Conservation (phyloP, 2,797 vertebrate genomes). For the Enteromius viviparus region DNA sequence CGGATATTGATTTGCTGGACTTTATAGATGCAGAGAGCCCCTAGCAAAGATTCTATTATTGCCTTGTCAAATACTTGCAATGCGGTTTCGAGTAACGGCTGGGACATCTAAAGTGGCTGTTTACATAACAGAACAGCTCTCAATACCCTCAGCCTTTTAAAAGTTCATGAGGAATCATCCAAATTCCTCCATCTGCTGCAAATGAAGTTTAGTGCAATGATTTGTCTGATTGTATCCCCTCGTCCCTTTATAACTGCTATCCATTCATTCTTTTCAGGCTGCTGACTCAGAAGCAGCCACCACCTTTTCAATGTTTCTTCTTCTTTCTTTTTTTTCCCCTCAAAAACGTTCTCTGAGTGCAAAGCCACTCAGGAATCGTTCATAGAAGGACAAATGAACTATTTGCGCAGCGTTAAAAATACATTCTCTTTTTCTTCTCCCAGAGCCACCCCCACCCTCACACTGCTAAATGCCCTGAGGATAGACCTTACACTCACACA, state of each 20-base stretch:
- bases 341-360: conserved; percentile 28
- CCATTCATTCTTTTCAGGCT: conserved; percentile 41
- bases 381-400: conserved; percentile 46
- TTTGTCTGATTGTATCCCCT: conserved; percentile 22
- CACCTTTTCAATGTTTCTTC: not conserved
- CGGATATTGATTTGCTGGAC: conserved; percentile 32
- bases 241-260: conserved; percentile 19
- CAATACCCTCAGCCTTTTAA: conserved; percentile 32
- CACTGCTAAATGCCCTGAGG: conserved; percentile 36
- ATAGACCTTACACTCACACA: conserved; percentile 35
- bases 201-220: conserved; percentile 42
- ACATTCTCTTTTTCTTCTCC: conserved; percentile 32
- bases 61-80: conserved; percentile 28
- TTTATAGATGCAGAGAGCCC: conserved; percentile 25
- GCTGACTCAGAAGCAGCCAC: conserved; percentile 30
- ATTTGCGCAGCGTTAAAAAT: conserved; percentile 49
- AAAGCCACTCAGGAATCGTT: conserved; percentile 25
- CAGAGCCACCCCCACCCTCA: not conserved
- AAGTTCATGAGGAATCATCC: conserved; percentile 37
- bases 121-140: conserved; percentile 38
- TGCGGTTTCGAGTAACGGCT: conserved; percentile 11
- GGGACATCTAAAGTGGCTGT: conserved; percentile 37
- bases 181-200: conserved; percentile 38
- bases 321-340: not conserved
- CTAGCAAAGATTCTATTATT: conserved; percentile 37